Base-by-base conservation (phyloP, 1,140 invertebrate species). In the Drosophila simulans region DNA sequence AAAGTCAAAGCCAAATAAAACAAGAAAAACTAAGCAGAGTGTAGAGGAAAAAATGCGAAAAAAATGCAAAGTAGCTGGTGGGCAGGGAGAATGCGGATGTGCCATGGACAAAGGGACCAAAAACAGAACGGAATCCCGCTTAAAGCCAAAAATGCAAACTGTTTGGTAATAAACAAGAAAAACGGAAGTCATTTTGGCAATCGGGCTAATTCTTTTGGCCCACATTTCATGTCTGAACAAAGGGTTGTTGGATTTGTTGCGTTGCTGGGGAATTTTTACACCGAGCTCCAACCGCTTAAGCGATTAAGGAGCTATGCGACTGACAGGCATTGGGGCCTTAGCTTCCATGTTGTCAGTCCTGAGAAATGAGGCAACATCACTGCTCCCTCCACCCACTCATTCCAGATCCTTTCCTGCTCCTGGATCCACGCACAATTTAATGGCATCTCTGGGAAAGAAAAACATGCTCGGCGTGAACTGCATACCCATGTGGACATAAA, bases 131-230 rank as follows among this genome's bases (percentile, higher is more conserved):
- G 45, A 34, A 31, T 27, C 27, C 5, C 20, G n/a, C 37, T 65
- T 68, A 37, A 76, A 75, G 72, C 73, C 71, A 63, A 53, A 62
- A 81, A 81, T 62, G 52, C 55, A 48, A 58, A 74, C 75, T 56
- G 68, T 79, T 73, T 75, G 76, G 84, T 77, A 86, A 77, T 72
- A 85, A 77, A 77, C 62, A 62, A 43, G 43, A 52, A 43, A 40
- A 56, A 77, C 54, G 53, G 55, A 51, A 58, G 72, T 77, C 72
- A 76, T 70, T 74, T 74, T 64, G 58, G 58, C 71, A 75, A 52
- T 64, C 43, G 43, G 48, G 71, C 72, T 76, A 76, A 76, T 76
- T 75, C 72, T 37, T 65, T 65, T 45, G 42, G 60, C 53, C 59
- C 72, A 72, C 58, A 75, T 65, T 55, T 65, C 53, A 27, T 57